phyloP scores from a whole-genome alignment of 2,888 invertebrate species.

The Xanthia icteritia region DNA sequence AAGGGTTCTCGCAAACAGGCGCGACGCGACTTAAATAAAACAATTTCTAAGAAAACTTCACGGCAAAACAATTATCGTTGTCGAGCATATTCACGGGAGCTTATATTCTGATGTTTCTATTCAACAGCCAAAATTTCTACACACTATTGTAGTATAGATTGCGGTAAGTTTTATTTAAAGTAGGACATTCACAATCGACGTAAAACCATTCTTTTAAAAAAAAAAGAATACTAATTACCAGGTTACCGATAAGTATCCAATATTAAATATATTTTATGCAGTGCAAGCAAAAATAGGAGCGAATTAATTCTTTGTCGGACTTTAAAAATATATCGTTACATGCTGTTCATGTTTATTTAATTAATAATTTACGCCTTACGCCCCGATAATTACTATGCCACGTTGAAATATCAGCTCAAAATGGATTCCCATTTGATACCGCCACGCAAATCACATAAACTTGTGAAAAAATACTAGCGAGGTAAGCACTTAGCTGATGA shows the following conservation, averaged over 20 bases:
- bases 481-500: constrained; percentile 64
- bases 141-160: not conserved
- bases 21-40: too few species aligned
- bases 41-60: too few species aligned
- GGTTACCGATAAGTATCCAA: not conserved
- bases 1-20: too few species aligned
- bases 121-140: not conserved
- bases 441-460: constrained; percentile 38
- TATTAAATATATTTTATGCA: not conserved
- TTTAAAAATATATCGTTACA: constrained; percentile 38
- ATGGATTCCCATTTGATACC: constrained; percentile 41
- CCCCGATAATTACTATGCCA: constrained; percentile 40
- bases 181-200: not conserved
- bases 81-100: too few species aligned
- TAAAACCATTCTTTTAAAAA: not conserved
- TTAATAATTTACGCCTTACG: constrained; percentile 43
- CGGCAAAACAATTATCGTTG: too few species aligned
- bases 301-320: too few species aligned
- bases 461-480: constrained; percentile 36
- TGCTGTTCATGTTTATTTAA: constrained; percentile 30
- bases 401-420: constrained; percentile 35
- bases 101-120: not conserved
- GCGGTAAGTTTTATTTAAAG: not conserved
- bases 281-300: constrained; percentile 25
- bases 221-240: not conserved